Percentiles rank a stretch among this genome's conserved stretches.
Conservation (phyloP, 2,888 invertebrate genomes). For the Anorthoa munda region DNA sequence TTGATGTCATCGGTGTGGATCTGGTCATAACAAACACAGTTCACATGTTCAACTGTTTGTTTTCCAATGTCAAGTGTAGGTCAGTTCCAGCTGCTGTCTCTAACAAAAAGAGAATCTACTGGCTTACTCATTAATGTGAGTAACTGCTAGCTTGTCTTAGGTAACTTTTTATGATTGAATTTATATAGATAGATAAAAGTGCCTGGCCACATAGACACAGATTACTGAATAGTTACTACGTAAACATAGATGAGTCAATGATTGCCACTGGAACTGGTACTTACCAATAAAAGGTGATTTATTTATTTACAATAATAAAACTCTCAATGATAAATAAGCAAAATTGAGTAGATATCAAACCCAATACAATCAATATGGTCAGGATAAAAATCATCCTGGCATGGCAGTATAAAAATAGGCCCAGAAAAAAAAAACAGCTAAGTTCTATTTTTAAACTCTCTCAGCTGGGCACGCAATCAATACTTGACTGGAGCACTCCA, state of each 20-base stretch:
- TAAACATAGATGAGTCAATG: conserved; percentile 31
- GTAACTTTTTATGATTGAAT: conserved; percentile 12
- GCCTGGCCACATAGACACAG: no score
- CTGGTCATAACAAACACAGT: conserved; percentile 21
- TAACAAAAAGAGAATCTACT: conserved; percentile 14
- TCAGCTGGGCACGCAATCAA: conserved; percentile 47
- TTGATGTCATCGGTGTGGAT: conserved; percentile 5
- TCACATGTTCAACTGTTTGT: conserved; percentile 29
- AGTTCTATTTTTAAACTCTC: conserved; percentile 50
- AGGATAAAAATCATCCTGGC: background rate
- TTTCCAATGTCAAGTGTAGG: conserved; percentile 46
- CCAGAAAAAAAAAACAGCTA: conserved; percentile 18
- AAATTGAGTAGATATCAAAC: background rate
- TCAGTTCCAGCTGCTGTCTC: conserved; percentile 10
- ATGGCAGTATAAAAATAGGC: background rate
- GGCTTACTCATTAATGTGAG: conserved; percentile 37
- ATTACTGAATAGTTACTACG: no score
- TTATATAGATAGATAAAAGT: background rate
- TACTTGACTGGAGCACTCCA: conserved; percentile 40
- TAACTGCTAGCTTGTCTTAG: conserved; percentile 18
- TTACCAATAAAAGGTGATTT: background rate
- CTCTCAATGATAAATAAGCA: background rate
- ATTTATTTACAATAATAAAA: background rate
- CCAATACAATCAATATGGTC: no score
- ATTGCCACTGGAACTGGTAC: background rate